Base-by-base conservation (phyloP, 2,888 invertebrate species). In the Mythimna ferrago region DNA sequence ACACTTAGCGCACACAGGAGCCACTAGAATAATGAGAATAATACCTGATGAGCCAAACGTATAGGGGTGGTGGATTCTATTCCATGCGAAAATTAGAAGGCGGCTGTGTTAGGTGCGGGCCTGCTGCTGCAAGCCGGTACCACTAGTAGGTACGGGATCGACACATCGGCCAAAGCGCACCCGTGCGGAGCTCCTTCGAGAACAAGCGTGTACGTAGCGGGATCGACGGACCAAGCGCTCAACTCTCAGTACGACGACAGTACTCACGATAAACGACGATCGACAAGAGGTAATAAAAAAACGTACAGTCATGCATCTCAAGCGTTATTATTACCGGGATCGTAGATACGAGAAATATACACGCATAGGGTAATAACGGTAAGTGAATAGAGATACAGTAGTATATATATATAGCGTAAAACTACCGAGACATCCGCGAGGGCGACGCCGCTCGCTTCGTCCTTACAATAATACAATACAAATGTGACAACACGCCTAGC, bases 311-410 rank as follows among this genome's bases (percentile, higher is more conserved):
- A 98, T 98, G 98, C 98, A 98, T 97, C 93, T 97, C 97, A 98
- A 98, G 98, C 98, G 98, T 98, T 98, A 98, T 98, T 98, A 98
- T 98, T 98, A 98, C 97, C 98, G 97, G 97, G 97, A 97, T 97
- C 96, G 94, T 94, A 95, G 95, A 93, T 94, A 95, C 94, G 96
- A 96, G 95, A 96, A 95, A 96, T 95, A 95, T 95, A 96, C 96
- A 96, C 96, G 95, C 95, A 95, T 94, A 94, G 93, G 94, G 94
- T 93, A 93, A 94, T 93, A 94, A 95, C 94, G 94, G 92, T 93
- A 93, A 94, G 94, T 94, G 95, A 95, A 91, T 94, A 93, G 91
- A 93, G 94, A 95, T 92, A 95, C 92, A 94, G 94, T 95, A 94
- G 92, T 92, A 74, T 93, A 94, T 92, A 92, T 84, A 84, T 86